These are phyloP conservation scores for Oscheius sp. DNA, from an alignment of 1,140 invertebrate genomes.

Conservation along the genomic window DNA sequence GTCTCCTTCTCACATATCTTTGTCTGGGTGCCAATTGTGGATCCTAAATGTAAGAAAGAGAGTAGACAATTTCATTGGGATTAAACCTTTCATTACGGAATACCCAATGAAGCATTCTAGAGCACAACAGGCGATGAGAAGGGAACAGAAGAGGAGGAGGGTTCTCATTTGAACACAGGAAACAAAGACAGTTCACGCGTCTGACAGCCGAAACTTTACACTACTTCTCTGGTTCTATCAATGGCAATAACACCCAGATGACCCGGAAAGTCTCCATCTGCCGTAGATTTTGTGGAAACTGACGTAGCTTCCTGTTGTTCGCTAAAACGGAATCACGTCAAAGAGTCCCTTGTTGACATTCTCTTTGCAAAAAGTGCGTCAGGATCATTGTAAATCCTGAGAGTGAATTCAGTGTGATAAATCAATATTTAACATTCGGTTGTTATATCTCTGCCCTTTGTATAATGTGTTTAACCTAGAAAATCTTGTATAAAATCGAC, in stretches of 20 bases:
- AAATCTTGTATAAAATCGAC: too few species aligned
- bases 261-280: neutral
- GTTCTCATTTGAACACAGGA: neutral
- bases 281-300: too few species aligned
- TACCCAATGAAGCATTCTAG: conserved; percentile 13
- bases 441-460: too few species aligned
- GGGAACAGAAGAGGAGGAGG: neutral
- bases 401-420: too few species aligned
- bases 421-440: too few species aligned
- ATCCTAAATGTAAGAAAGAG: neutral
- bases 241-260: neutral
- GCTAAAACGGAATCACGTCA: too few species aligned
- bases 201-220: neutral
- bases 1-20: conserved; percentile 2
- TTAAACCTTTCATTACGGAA: conserved; percentile 1
- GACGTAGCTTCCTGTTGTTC: too few species aligned
- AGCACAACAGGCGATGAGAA: neutral
- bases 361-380: neutral
- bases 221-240: neutral
- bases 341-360: neutral
- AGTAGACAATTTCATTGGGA: neutral
- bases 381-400: neutral
- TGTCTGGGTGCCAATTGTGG: conserved; percentile 8
- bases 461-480: too few species aligned
- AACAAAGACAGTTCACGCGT: neutral